Evolutionary conservation across 2,797 vertebrate genomes (phyloP), one percentile per base, ranked within the genome.

Genomic region (Podarcis siculus): DNA sequence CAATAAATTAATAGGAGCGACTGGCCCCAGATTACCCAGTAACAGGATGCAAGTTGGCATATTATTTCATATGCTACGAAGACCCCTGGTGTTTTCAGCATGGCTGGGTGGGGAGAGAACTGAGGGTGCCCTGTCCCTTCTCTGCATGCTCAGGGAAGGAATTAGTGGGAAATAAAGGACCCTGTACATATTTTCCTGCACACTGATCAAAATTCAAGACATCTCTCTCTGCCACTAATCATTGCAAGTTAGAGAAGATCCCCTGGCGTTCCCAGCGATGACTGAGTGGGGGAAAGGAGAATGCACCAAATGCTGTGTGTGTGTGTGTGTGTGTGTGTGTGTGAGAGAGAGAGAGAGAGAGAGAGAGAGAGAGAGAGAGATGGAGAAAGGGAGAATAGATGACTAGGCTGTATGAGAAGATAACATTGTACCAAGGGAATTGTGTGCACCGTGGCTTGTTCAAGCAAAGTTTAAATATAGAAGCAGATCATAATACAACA

Each of bases 401-500:
- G 77, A 55, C 27, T 39, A 82, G 25, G 35, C 12, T 42, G 61
- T 13, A 8, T 66, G 78, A 23, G 55, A 61, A 32, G 49, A 79
- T 35, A 72, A 77, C 27, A 78, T 61, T 19, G 9, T 67, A n/a
- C n/a, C 25, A 64, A 23, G 30, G 17, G n/a, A 78, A 32, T 6
- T n/a, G 39, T 45, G 30, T 3, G 15, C 30, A 19, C 21, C 30
- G 39, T 12, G 27, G 5, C 8, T 55, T 72, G 13, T 66, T 76
- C 37, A 64, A 42, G 67, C 32, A 23, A 86, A 25, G 30, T 25
- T 78, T n/a, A 71, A 71, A 85, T 39, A 83, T 89, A 93, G 92
- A 69, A 88, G 84, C 95, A 93, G 82, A 87, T 92, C 86, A 91
- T 72, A 79, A 88, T 77, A 80, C 30, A 86, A 82, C 45, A 87